phyloP scores from a whole-genome alignment of 2,888 invertebrate genomes.

The Aradus depressus region DNA sequence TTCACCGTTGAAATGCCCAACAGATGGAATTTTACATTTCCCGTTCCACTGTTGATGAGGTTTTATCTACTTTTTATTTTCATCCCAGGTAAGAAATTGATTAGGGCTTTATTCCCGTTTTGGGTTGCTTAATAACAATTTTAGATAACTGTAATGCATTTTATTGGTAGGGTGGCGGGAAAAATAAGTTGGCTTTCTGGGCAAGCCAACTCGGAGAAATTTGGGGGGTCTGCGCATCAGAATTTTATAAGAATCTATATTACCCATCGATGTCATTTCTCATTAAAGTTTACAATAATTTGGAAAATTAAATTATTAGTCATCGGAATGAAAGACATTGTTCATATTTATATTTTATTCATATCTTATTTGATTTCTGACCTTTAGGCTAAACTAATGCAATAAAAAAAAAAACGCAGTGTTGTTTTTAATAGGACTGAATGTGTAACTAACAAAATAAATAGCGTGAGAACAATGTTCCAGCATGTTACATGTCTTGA shows the following conservation, averaged over 20 bases:
- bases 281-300: no score
- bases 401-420: no score
- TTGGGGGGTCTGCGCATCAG: neutral
- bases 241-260: neutral
- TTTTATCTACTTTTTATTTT: constrained; percentile 64
- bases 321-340: no score
- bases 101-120: neutral
- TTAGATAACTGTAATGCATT: neutral
- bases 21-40: constrained; percentile 71
- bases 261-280: no score
- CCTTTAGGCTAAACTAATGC: no score
- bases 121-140: neutral
- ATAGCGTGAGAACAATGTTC: no score
- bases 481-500: no score
- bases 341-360: no score
- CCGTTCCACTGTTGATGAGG: constrained; percentile 68
- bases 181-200: neutral
- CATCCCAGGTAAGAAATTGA: constrained; percentile 48
- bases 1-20: constrained; percentile 74
- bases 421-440: no score
- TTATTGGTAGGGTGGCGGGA: neutral
- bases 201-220: neutral
- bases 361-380: no score
- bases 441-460: no score
- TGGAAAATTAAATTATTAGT: no score